A percentile compares a stretch with the other conserved stretches of the same genome.
Evolutionary conservation across 2,888 invertebrate genomes (phyloP).

Genomic region (Petrolisthes cinctipes): DNA sequence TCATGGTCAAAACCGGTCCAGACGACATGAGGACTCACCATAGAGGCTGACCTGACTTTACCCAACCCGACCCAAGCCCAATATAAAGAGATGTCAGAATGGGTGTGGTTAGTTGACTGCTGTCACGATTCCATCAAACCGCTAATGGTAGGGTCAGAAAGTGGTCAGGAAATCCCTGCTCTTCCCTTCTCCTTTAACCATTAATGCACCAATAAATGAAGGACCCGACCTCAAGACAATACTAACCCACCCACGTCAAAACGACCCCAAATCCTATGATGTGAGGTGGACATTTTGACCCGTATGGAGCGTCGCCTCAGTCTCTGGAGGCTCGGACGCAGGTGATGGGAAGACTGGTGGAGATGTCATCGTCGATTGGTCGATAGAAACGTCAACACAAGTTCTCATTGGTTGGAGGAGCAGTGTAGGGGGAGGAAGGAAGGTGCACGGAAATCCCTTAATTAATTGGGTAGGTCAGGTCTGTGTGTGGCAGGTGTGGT

Average conservation of each 20-base stretch:
- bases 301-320: neutral
- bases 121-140: constrained; percentile 34
- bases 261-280: neutral
- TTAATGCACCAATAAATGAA: constrained; percentile 52
- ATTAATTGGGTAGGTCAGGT: neutral
- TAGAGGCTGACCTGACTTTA: too few species aligned
- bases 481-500: neutral
- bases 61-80: too few species aligned
- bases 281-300: neutral
- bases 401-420: constrained; percentile 30
- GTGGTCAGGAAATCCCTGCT: constrained; percentile 48
- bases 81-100: constrained; percentile 33
- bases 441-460: neutral
- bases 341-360: neutral
- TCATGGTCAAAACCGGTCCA: too few species aligned
- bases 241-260: neutral
- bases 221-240: constrained; percentile 15
- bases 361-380: constrained; percentile 32
- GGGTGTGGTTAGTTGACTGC: neutral
- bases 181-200: constrained; percentile 31
- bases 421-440: neutral
- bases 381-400: constrained; percentile 10
- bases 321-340: neutral
- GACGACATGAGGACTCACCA: too few species aligned
- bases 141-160: constrained; percentile 35